Evolutionary conservation across 2,797 vertebrate genomes (phyloP), one percentile per base, ranked within the genome.

Genomic region (Esox masquinongy): DNA sequence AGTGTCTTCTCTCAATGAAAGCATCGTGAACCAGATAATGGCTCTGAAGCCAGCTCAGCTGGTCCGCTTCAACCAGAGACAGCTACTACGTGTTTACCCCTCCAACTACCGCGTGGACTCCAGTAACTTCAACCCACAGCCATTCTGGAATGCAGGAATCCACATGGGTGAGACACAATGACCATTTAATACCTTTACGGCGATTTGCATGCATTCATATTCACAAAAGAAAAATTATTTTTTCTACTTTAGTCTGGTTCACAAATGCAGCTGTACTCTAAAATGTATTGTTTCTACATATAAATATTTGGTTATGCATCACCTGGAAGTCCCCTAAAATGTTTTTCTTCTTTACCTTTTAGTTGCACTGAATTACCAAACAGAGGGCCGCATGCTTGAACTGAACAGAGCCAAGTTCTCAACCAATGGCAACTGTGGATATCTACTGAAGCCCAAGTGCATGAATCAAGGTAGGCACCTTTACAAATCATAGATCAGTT

Each of bases 351-450:
- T 72, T 77, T 68, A 17, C 64, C 66, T 17, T 83, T 73, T 29
- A 99, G 97, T 98, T 31, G 97, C 97, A 19, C 90, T 99, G 85
- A 99, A 99, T 92, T 99, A 98, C 87, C 97, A 99, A 88, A 97
- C 97, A 0, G 97, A 98, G 80, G 97, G 97, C 31, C 94, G 96
- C 16, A 96, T 97, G 95, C 93, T 99, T 59, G 96, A 99, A 75
- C 88, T 98, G 77, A 97, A 98, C 92, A 82, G 91, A 80, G 97
- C 97, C 90, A 98, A 97, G 92, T 99, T 99, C 79, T 93, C 92
- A 43, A 94, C 91, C 87, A 99, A 99, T 14, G 97, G 97, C 66
- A 96, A 93, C 80, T 98, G 97, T 53, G 97, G 97, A 80, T 99
- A 97, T 5, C 94, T 96, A 77, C 95, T 98, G 80, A 98, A 96